phyloP scores from a whole-genome alignment of 2,797 vertebrate species.

The Chromobotia macracanthus region DNA sequence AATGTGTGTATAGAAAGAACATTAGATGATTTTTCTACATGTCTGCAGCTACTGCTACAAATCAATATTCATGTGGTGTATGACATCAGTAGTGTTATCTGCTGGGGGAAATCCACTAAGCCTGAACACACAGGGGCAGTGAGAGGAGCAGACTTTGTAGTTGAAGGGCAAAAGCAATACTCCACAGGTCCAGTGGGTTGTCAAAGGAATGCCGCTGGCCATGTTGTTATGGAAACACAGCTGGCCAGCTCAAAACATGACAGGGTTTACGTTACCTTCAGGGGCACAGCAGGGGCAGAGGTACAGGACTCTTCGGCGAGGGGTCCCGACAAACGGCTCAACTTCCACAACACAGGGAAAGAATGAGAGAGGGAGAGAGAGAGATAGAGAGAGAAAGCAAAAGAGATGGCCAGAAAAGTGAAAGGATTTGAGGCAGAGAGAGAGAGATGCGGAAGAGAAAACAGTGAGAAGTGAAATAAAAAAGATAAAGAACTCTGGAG shows the following conservation, averaged over 20 bases:
- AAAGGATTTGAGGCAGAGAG: conserved; percentile 62
- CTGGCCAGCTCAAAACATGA: conserved; percentile 63
- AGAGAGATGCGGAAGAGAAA: conserved; percentile 48
- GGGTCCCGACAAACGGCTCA: conserved; percentile 94
- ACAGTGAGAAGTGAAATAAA: conserved; percentile 70
- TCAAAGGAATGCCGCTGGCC: conserved; percentile 70
- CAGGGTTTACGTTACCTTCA: conserved; percentile 93
- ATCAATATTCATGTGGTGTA: neutral
- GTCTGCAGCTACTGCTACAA: neutral
- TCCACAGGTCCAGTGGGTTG: conserved; percentile 66
- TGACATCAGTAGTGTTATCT: conserved; percentile 7
- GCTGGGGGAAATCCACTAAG: conserved; percentile 70
- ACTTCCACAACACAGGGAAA: conserved; percentile 86
- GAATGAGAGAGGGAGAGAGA: conserved; percentile 66
- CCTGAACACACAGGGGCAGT: conserved; percentile 56
- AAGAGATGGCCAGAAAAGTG: conserved; percentile 55
- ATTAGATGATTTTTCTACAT: neutral
- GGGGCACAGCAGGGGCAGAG: conserved; percentile 99
- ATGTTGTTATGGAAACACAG: conserved; percentile 67
- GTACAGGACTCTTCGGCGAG: conserved; percentile 97
- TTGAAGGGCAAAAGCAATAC: conserved; percentile 45
- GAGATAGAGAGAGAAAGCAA: conserved; percentile 61
- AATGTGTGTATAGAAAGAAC: neutral
- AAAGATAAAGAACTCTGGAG: conserved; percentile 62
- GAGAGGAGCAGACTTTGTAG: conserved; percentile 38